Base-by-base conservation (phyloP, 2,113 vertebrate genomes). In the Myotis davidii region DNA sequence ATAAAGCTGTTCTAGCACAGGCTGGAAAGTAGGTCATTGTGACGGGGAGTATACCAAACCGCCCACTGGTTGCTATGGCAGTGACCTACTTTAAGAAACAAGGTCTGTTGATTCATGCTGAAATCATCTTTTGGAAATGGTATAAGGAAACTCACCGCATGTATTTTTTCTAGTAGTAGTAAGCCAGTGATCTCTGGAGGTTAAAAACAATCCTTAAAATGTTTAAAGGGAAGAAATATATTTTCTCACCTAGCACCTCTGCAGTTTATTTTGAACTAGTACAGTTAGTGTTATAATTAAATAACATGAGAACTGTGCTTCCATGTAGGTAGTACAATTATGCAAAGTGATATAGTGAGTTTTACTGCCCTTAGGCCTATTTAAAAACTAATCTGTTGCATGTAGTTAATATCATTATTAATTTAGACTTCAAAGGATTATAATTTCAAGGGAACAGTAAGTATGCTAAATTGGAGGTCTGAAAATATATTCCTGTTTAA, bases 1-100 rank as follows among this genome's bases (percentile, higher is more conserved):
- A 91, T 98, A 92, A 97, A 94, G 0, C 13, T 81, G 96, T 98
- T 98, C 96, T 97, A 96, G 6, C 97, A 91, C 97, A 93, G 97
- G 92, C 96, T 94, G 90, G 88, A 98, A 99, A 99, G 95, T 99
- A 98, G 99, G 99, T 99, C 99, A 99, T 97, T 98, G 98, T 98
- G 98, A 98, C 97, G 97, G 98, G 98, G 97, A 98, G 97, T 98
- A 96, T 95, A 97, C 98, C 96, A 98, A 98, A 98, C 98, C 97
- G 81, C 96, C 96, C 97, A 95, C 90, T 76, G 95, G 98, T 98
- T 98, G 98, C 98, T 98, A 98, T 97, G 98, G 98, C 97, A 97
- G 97, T 98, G 99, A 99, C 99, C 99, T 99, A 99, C 98, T 99
- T 99, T 98, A 96, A 96, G 97, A 97, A 98, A 98, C 98, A 97